Percentiles rank a stretch among this genome's conserved stretches.
Conservation (phyloP, 2,797 vertebrate genomes). For the Coracias cyanogaster region DNA sequence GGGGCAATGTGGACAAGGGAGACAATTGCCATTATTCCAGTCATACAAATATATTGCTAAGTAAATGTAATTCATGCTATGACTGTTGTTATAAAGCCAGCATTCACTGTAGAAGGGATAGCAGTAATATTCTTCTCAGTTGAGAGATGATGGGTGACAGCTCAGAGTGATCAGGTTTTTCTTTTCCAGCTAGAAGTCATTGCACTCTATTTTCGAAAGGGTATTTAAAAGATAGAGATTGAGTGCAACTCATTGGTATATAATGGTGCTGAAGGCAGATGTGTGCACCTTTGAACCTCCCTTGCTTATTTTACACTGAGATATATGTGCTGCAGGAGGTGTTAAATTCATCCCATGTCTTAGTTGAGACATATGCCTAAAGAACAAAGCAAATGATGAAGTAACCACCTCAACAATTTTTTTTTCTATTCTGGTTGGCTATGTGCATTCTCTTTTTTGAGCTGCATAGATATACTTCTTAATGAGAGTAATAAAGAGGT, state of each 20-base stretch:
- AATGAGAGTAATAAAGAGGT: neutral
- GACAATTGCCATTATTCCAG: neutral
- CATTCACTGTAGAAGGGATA: neutral
- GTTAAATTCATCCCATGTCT: neutral
- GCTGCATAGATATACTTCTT: neutral
- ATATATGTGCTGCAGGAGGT: rapidly evolving
- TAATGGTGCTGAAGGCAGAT: neutral
- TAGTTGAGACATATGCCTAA: neutral
- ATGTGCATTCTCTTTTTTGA: neutral
- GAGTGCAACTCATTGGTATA: neutral
- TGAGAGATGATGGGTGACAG: neutral
- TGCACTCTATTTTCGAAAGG: neutral
- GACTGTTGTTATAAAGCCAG: neutral
- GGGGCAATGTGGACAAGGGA: neutral
- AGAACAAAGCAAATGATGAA: neutral
- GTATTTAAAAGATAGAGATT: neutral
- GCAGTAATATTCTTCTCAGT: neutral
- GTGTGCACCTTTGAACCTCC: neutral
- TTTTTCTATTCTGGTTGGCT: neutral
- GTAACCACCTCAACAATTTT: neutral
- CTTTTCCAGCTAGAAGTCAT: neutral
- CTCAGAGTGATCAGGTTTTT: neutral
- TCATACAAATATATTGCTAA: neutral
- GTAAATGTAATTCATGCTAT: neutral
- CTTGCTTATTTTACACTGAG: neutral